Base-by-base conservation (phyloP, 2,113 vertebrate species). In the Apistogramma diplotaenia region DNA sequence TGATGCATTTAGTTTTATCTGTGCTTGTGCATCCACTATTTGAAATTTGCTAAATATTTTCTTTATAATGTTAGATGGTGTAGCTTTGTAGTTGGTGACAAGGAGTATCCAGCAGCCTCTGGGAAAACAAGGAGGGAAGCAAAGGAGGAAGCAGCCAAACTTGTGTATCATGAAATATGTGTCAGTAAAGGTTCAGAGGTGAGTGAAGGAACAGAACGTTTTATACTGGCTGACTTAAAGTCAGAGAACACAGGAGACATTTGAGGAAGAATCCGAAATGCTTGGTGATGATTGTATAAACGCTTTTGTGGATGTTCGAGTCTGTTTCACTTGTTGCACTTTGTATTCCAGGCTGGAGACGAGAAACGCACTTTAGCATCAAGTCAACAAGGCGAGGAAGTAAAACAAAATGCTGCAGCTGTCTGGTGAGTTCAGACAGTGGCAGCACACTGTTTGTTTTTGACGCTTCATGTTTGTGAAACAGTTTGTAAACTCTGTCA, bases 141-240 rank as follows among this genome's bases (percentile, higher is more conserved):
- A 0, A 95, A 93, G 73, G 91, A 95, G 61, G 85, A 93, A 65
- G 95, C 95, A 58, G 95, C 95, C 13, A 86, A 62, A 75, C 58
- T 91, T 40, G 94, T 93, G 18, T 83, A 92, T 82, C 4, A 88
- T 6, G 56, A 74, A 43, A 49, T 88, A 18, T 5, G 1, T 60
- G 79, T 58, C 51, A 56, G 29, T 59, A 16, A 73, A 51, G 54
- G 78, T 23, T 40, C 57, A 56, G 74, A 81, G 83, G 93, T 93
- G 74, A 82, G 70, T 0, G 55, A 10, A n/a, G 3, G 0, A n/a
- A 29, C 37, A 3, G 6, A 74, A 2, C n/a, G 6, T 15, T 54
- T 74, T 77, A 6, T 58, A 6, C 1, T 18, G 33, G 13, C 1
- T 76, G 10, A 0, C 2, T 25, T 37, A 4, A 59, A 6, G 3